Evolutionary conservation across 2,888 invertebrate genomes (phyloP).

Genomic region (Eristalinus aeneus): DNA sequence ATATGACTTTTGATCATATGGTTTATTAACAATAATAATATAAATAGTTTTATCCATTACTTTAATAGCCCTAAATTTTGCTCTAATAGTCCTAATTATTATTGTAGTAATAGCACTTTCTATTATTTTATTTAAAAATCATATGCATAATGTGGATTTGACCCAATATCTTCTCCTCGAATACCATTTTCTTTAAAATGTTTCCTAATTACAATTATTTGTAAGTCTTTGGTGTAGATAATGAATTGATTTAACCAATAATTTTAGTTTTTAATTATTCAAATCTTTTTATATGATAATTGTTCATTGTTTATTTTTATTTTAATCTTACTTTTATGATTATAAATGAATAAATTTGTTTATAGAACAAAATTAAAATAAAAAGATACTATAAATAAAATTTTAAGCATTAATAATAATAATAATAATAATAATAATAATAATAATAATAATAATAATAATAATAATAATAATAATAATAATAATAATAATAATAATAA

Average conservation of each 20-base stretch:
- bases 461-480: too few species aligned
- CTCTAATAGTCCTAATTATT: constrained; percentile 81
- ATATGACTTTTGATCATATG: constrained; percentile 88
- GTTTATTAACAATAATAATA: constrained; percentile 82
- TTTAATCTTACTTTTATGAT: constrained; percentile 79
- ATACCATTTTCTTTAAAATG: constrained; percentile 84
- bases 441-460: too few species aligned
- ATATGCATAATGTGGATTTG: constrained; percentile 83
- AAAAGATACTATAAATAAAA: constrained; percentile 82
- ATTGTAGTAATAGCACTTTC: constrained; percentile 82
- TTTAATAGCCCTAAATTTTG: constrained; percentile 77
- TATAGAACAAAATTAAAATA: constrained; percentile 82
- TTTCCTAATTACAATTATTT: constrained; percentile 86
- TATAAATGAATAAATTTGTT: constrained; percentile 82
- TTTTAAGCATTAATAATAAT: too few species aligned
- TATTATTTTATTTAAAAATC: constrained; percentile 83
- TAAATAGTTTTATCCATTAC: constrained; percentile 83
- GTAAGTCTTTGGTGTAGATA: constrained; percentile 88
- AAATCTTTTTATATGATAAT: constrained; percentile 75
- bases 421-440: too few species aligned
- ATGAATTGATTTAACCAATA: constrained; percentile 84
- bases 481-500: too few species aligned
- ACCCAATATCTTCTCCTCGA: constrained; percentile 81
- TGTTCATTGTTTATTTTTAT: constrained; percentile 80
- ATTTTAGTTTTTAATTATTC: constrained; percentile 80